Evolutionary conservation across 1,140 invertebrate species (phyloP).

Genomic region (honey bee (Apis mellifera)): DNA sequence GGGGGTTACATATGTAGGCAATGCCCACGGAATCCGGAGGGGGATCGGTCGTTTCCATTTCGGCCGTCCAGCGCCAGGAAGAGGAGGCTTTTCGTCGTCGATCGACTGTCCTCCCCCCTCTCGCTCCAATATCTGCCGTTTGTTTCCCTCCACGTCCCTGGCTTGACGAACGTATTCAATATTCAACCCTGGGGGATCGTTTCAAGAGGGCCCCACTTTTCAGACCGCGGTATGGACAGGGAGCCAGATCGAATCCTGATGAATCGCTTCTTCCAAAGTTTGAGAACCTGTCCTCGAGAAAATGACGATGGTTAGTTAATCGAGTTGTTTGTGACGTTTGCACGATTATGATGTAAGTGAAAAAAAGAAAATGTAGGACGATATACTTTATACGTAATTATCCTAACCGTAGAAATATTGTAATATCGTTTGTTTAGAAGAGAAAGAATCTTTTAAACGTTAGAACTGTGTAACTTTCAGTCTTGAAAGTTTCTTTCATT

Average conservation of each 20-base stretch:
- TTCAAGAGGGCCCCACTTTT: not conserved
- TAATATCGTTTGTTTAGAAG: no score
- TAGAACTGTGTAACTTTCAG: no score
- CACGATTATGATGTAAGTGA: no score
- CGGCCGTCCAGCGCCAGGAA: conserved; percentile 4
- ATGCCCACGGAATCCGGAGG: conserved; percentile 52
- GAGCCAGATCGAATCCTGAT: not conserved
- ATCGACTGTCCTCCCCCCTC: conserved; percentile 55
- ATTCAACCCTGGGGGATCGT: conserved; percentile 37
- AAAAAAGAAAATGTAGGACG: no score
- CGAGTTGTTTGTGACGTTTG: no score
- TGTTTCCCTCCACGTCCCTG: conserved; percentile 63
- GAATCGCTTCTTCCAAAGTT: not conserved
- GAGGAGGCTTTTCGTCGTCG: conserved; percentile 37
- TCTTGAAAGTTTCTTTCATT: no score
- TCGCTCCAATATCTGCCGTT: conserved; percentile 65
- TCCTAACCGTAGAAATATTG: no score
- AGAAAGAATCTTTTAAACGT: no score
- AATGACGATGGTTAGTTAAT: no score
- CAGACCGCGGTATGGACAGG: not conserved
- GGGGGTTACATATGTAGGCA: conserved; percentile 61
- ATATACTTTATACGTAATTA: no score
- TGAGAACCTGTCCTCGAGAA: no score
- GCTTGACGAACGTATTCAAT: conserved; percentile 66
- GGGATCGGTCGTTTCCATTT: conserved; percentile 11